Percentiles rank a stretch among this genome's conserved stretches.
These are phyloP conservation scores for Caenorhabditis wallacei DNA, from an alignment of 2,888 invertebrate species.

Conservation along the genomic window DNA sequence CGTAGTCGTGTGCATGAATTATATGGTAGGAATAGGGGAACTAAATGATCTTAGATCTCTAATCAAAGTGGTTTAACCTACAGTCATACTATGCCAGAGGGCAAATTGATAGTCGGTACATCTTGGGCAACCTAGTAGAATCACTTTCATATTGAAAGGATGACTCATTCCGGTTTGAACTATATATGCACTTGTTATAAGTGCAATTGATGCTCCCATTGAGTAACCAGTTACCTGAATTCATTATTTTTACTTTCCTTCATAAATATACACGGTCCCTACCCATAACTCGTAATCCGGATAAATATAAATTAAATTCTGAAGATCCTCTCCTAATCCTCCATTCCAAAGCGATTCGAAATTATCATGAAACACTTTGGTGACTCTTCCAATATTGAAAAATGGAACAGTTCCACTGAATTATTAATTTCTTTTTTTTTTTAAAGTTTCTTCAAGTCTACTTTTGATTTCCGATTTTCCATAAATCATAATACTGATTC, in stretches of 20 bases:
- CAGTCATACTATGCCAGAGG: constrained; percentile 39
- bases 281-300: constrained; percentile 50
- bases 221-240: constrained; percentile 47
- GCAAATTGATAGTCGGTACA: constrained; percentile 43
- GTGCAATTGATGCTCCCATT: constrained; percentile 38
- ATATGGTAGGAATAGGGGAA: constrained; percentile 54
- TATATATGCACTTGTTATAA: constrained; percentile 27
- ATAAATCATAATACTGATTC: constrained; percentile 43
- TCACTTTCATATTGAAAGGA: constrained; percentile 43
- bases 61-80: not conserved
- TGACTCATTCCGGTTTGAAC: constrained; percentile 24
- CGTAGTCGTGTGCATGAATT: constrained; percentile 51
- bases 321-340: constrained; percentile 44
- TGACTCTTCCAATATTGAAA: constrained; percentile 37
- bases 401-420: constrained; percentile 57
- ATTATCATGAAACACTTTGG: constrained; percentile 38
- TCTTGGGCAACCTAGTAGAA: constrained; percentile 27
- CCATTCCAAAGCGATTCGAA: constrained; percentile 44
- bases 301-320: constrained; percentile 13
- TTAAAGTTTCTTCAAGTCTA: not conserved
- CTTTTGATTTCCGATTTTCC: constrained; percentile 31
- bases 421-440: not conserved
- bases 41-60: constrained; percentile 5
- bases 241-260: not conserved
- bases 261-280: too few relatives aligned